These are phyloP conservation scores for Tympanuchus pallidicinctus DNA, from an alignment of 2,113 vertebrate species.

Conservation along the genomic window DNA sequence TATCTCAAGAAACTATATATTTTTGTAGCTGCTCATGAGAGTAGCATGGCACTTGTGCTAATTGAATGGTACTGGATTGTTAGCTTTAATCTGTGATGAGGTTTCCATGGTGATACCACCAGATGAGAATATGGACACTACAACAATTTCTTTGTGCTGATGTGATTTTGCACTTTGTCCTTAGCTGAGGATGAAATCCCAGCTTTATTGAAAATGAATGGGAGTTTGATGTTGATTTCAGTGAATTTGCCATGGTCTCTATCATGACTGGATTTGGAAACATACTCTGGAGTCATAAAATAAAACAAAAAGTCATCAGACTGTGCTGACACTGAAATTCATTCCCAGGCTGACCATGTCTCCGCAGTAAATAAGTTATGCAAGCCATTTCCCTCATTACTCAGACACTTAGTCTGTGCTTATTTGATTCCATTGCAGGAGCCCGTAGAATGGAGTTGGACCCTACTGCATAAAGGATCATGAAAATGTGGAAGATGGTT, in stretches of 20 bases:
- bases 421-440: background rate
- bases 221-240: background rate
- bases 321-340: background rate
- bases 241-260: background rate
- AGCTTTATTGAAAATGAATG: background rate
- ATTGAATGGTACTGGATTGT: slow-evolving; percentile 2
- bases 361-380: background rate
- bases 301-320: background rate
- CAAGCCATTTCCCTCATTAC: background rate
- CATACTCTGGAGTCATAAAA: background rate
- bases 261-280: background rate
- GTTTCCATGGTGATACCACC: slow-evolving; percentile 29
- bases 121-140: background rate
- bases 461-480: background rate
- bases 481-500: background rate
- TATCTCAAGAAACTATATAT: background rate
- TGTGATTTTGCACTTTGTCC: background rate
- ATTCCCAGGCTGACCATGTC: background rate
- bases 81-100: slow-evolving; percentile 13
- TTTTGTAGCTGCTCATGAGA: background rate
- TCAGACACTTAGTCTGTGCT: background rate
- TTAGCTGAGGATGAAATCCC: background rate
- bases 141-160: background rate
- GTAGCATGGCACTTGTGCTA: background rate
- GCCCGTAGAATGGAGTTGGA: background rate